Conservation (phyloP, 2,888 invertebrate species). For the Clivina fossor region DNA sequence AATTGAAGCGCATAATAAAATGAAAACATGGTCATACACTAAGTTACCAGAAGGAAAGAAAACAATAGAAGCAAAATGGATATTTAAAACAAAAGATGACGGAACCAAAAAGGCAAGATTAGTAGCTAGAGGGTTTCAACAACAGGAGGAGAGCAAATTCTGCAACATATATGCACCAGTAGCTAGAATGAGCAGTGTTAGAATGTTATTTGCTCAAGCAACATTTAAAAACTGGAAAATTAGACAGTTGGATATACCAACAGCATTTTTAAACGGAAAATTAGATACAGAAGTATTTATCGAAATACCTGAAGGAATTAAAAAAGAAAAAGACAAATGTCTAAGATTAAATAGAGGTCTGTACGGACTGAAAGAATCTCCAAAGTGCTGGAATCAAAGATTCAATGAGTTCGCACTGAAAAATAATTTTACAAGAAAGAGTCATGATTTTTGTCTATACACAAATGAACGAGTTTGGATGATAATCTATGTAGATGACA, state of each 20-base stretch:
- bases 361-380: constrained; percentile 32
- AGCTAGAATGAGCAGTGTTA: constrained; percentile 13
- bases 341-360: constrained; percentile 38
- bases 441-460: constrained; percentile 13
- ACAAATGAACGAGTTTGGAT: background rate
- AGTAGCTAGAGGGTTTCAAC: background rate
- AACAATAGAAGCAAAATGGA: too few species aligned
- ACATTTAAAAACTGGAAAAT: constrained; percentile 12
- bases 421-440: constrained; percentile 1
- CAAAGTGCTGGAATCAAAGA: constrained; percentile 15
- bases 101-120: too few species aligned
- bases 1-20: too few species aligned
- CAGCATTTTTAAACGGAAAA: constrained; percentile 37
- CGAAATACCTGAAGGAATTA: constrained; percentile 35
- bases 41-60: too few species aligned
- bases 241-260: constrained; percentile 33
- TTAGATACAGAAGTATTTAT: constrained; percentile 33
- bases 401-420: constrained; percentile 7
- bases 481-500: background rate
- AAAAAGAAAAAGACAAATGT: constrained; percentile 23
- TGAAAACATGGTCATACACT: too few species aligned
- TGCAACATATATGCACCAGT: constrained; percentile 24
- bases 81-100: too few species aligned
- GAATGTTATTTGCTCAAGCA: constrained; percentile 26
- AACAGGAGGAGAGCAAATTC: background rate